A percentile compares a stretch with the other conserved stretches of the same genome.
Evolutionary conservation across 2,113 vertebrate genomes (phyloP).

Genomic region (Ellobius talpinus): DNA sequence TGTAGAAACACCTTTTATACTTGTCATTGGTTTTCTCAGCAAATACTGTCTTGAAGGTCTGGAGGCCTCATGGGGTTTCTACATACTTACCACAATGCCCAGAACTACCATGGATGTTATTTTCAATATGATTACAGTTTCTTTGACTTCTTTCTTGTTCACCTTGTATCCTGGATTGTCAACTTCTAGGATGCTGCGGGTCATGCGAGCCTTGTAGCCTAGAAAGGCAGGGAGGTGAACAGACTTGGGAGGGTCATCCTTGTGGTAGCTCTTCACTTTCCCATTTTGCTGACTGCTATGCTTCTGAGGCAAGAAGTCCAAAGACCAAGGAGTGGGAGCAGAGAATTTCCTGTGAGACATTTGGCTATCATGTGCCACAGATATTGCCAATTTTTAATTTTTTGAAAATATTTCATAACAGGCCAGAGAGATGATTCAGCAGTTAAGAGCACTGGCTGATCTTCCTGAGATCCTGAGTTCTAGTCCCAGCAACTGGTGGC

Average conservation of each 20-base stretch:
- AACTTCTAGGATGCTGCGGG: slow-evolving; percentile 95
- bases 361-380: neutral
- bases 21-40: slow-evolving; percentile 89
- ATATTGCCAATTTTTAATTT: neutral
- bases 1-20: no score
- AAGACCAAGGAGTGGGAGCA: slow-evolving; percentile 95
- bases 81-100: slow-evolving; percentile 94
- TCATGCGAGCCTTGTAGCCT: slow-evolving; percentile 99
- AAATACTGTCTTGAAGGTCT: slow-evolving; percentile 97
- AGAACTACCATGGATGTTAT: slow-evolving; percentile 92
- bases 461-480: neutral
- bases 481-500: neutral
- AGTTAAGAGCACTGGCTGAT: neutral
- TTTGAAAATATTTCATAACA: neutral
- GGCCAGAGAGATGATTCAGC: neutral
- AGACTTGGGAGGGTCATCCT: slow-evolving; percentile 95
- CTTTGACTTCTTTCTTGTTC: slow-evolving; percentile 94
- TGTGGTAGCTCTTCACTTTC: slow-evolving; percentile 99
- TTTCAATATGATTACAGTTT: no score
- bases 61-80: slow-evolving; percentile 94
- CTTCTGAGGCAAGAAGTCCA: slow-evolving; percentile 98
- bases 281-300: slow-evolving; percentile 92
- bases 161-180: slow-evolving; percentile 66
- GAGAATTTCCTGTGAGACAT: slow-evolving; percentile 98
- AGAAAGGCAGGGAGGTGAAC: slow-evolving; percentile 97